Percentiles rank a stretch among this genome's conserved stretches.
Conservation (phyloP, 1,140 invertebrate genomes). For the Olivierus martensii region DNA sequence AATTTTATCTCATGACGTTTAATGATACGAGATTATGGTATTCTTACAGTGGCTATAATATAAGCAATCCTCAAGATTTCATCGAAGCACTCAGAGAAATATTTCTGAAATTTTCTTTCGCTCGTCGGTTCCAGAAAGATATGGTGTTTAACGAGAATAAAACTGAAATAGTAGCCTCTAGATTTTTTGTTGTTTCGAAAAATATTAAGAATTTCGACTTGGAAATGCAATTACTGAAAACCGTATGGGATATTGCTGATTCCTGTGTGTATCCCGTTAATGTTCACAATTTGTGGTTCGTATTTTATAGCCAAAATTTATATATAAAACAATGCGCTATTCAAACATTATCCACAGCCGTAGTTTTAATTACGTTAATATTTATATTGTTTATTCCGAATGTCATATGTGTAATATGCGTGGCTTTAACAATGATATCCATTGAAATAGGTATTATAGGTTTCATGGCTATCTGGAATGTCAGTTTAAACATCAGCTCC, state of each 20-base stretch:
- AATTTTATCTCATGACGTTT: conserved; percentile 63
- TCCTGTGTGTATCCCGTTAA: conserved; percentile 66
- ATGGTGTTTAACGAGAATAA: conserved; percentile 62
- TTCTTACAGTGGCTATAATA: conserved; percentile 44
- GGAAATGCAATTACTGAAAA: conserved; percentile 76
- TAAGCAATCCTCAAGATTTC: conserved; percentile 59
- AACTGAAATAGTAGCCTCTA: conserved; percentile 58
- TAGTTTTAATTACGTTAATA: conserved; percentile 85
- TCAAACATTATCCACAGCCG: conserved; percentile 80
- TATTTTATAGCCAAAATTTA: conserved; percentile 89
- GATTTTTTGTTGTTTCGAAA: conserved; percentile 74
- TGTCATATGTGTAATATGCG: conserved; percentile 80
- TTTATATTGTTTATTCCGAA: conserved; percentile 93
- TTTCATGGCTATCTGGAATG: conserved; percentile 89
- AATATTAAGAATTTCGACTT: conserved; percentile 78
- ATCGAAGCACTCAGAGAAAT: conserved; percentile 54
- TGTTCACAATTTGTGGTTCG: conserved; percentile 86
- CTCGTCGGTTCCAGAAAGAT: conserved; percentile 52
- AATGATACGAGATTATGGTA: conserved; percentile 51
- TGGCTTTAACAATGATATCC: conserved; percentile 85
- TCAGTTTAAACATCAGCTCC: conserved; percentile 89
- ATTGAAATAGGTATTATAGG: conserved; percentile 92
- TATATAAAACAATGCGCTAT: conserved; percentile 78
- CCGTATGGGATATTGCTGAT: conserved; percentile 56
- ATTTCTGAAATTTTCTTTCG: conserved; percentile 36